Percentiles rank a stretch among this genome's conserved stretches.
phyloP scores from a whole-genome alignment of 2,113 vertebrate species.

The Macrotis lagotis region DNA sequence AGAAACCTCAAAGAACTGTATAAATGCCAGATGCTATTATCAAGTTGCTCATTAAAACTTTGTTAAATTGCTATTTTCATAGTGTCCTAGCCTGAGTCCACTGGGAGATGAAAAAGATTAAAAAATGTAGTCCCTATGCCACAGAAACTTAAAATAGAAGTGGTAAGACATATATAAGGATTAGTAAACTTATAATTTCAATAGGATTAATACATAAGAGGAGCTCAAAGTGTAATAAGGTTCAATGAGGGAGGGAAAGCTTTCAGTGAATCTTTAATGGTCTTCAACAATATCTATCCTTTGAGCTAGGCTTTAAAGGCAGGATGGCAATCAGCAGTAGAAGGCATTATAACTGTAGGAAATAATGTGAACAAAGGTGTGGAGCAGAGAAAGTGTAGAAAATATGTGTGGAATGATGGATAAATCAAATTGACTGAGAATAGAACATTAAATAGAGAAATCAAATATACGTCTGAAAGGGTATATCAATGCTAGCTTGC shows the following conservation, averaged over 20 bases:
- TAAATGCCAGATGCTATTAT: not conserved
- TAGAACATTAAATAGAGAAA: not conserved
- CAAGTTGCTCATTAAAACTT: not conserved
- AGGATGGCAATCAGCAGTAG: not conserved
- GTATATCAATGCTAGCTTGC: not conserved
- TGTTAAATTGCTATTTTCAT: not conserved
- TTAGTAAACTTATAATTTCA: too few species aligned
- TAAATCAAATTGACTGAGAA: not conserved
- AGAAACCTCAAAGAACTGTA: not conserved
- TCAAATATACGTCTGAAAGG: not conserved
- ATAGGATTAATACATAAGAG: not conserved
- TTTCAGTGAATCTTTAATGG: not conserved
- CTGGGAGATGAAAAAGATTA: not conserved
- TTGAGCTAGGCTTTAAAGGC: not conserved
- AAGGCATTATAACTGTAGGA: not conserved
- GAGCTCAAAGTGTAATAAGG: not conserved
- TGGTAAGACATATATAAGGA: not conserved
- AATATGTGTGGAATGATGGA: not conserved
- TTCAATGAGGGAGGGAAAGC: not conserved
- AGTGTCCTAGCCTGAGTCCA: not conserved
- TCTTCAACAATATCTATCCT: not conserved
- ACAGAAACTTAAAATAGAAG: not conserved
- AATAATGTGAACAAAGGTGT: not conserved
- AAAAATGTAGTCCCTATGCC: not conserved
- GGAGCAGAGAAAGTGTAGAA: not conserved